Conservation (phyloP, 2,888 invertebrate species). For the Chaetogeoica ovagalla region DNA sequence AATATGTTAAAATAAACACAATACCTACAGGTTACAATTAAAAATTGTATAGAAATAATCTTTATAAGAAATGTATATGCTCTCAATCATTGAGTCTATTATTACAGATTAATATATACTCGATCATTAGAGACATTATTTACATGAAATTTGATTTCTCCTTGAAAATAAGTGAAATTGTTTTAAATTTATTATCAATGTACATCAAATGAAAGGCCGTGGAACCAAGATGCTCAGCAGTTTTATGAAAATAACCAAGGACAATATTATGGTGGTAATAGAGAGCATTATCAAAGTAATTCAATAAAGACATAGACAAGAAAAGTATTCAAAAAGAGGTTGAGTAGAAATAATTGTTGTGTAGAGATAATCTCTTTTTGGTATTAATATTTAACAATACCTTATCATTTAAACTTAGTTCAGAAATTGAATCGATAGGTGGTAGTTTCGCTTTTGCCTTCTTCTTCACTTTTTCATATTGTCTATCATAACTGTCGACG, state of each 20-base stretch:
- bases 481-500: constrained; percentile 25
- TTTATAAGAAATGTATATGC: too few relatives aligned
- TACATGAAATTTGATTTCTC: too few relatives aligned
- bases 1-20: too few relatives aligned
- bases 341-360: constrained; percentile 11
- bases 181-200: constrained; percentile 13
- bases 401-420: not conserved
- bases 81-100: too few relatives aligned
- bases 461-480: constrained; percentile 48
- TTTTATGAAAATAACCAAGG: constrained; percentile 6
- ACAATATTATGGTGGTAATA: constrained; percentile 24
- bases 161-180: too few relatives aligned
- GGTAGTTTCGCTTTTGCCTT: constrained; percentile 32
- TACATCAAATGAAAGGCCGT: constrained; percentile 11
- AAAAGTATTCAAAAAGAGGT: constrained; percentile 40
- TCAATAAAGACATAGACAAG: constrained; percentile 15
- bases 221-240: constrained; percentile 18
- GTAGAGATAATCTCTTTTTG: too few relatives aligned
- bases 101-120: too few relatives aligned
- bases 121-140: too few relatives aligned
- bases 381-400: not conserved
- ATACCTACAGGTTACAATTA: too few relatives aligned
- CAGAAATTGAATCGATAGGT: constrained; percentile 40
- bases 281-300: constrained; percentile 13
- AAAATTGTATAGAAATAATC: too few relatives aligned